Conservation (phyloP, 2,113 vertebrate species). For the Psephotus haematonotus region DNA sequence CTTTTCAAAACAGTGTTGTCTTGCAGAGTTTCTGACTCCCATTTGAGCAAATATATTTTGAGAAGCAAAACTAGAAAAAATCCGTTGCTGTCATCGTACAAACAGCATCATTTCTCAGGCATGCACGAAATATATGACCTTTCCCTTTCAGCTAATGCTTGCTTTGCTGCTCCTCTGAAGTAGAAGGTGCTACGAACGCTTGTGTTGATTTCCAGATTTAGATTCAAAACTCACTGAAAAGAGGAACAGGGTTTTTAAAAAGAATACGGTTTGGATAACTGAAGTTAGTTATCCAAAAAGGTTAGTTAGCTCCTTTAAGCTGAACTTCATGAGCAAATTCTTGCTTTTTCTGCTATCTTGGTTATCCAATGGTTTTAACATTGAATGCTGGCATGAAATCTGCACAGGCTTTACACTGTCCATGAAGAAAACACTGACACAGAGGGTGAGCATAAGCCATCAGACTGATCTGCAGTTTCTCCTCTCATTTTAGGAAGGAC, state of each 20-base stretch:
- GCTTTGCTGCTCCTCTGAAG: background rate
- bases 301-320: background rate
- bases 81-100: background rate
- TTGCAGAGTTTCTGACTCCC: background rate
- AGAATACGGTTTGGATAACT: background rate
- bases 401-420: background rate
- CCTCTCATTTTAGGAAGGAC: background rate
- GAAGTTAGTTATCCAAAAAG: background rate
- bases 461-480: background rate
- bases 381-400: background rate
- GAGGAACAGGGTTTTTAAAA: background rate
- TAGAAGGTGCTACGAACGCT: fast-evolving
- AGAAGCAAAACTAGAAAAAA: background rate
- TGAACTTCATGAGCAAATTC: background rate
- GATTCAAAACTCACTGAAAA: background rate
- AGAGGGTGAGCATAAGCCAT: background rate
- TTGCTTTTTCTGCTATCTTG: background rate
- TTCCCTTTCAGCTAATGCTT: background rate
- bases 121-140: background rate
- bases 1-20: background rate
- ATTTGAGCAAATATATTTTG: background rate
- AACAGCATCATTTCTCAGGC: background rate
- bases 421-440: background rate
- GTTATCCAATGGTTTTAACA: background rate
- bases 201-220: background rate